phyloP scores from a whole-genome alignment of 2,113 vertebrate genomes.

The Carollia perspicillata region DNA sequence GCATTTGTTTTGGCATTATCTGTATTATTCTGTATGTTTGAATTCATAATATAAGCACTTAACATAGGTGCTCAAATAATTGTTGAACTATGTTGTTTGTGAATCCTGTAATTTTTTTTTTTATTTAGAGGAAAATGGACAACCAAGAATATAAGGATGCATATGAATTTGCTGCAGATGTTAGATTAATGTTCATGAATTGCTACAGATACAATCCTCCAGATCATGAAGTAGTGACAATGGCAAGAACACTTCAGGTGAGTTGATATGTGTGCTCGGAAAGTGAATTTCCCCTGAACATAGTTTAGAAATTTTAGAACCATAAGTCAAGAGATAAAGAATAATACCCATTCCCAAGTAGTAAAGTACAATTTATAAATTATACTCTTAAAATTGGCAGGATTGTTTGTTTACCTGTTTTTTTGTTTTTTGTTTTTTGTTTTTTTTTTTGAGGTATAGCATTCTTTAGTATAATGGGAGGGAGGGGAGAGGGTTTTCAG shows the following conservation, averaged over 20 bases:
- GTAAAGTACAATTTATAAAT: neutral
- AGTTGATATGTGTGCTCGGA: neutral
- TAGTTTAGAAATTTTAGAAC: neutral
- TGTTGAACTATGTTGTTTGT: constrained; percentile 21
- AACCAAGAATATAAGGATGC: constrained; percentile 85
- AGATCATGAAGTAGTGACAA: constrained; percentile 87
- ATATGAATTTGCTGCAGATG: constrained; percentile 90
- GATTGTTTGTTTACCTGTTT: neutral
- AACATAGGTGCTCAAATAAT: neutral
- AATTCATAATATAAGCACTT: neutral
- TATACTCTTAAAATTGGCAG: neutral
- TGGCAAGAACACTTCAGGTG: constrained; percentile 95
- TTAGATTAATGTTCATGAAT: constrained; percentile 94
- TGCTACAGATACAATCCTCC: constrained; percentile 91
- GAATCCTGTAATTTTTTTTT: constrained; percentile 48
- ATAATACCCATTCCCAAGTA: neutral
- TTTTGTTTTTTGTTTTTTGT: no score
- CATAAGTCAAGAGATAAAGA: constrained; percentile 1
- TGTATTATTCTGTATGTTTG: neutral
- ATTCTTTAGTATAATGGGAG: neutral
- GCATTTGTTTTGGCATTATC: neutral
- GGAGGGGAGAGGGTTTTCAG: no score
- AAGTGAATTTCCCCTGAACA: neutral
- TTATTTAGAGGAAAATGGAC: constrained; percentile 90
- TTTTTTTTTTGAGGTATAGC: neutral